A percentile compares a stretch with the other conserved stretches of the same genome.
Evolutionary conservation across 2,113 vertebrate species (phyloP).

Genomic region (Phylloscopus trochilus): DNA sequence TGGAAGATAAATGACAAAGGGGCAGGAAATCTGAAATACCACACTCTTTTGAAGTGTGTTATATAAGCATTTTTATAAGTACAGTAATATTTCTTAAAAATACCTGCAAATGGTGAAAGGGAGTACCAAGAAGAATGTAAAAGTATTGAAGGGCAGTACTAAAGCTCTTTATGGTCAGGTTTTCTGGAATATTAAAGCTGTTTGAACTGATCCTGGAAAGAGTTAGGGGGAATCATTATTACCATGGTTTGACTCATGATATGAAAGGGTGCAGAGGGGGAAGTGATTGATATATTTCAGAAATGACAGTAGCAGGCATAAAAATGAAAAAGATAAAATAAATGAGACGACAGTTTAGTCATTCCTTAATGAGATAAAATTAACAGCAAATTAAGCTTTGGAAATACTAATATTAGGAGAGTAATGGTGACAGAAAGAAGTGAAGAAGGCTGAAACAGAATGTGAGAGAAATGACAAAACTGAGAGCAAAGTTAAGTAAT

Average conservation of each 20-base stretch:
- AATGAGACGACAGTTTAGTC: neutral
- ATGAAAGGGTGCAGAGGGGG: fast-evolving
- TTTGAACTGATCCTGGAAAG: neutral
- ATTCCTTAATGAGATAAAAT: neutral
- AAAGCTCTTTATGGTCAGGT: neutral
- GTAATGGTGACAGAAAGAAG: neutral
- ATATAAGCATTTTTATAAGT: neutral
- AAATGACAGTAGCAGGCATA: neutral
- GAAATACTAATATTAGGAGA: neutral
- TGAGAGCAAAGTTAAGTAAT: neutral
- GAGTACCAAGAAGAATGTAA: neutral
- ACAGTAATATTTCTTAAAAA: neutral
- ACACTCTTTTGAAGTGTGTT: neutral
- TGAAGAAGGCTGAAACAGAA: neutral
- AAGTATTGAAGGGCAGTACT: neutral
- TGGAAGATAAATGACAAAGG: neutral
- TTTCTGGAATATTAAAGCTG: neutral
- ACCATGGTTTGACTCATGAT: neutral
- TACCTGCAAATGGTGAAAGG: neutral
- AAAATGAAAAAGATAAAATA: neutral
- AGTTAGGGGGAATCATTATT: neutral
- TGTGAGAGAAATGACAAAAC: neutral
- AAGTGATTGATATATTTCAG: neutral
- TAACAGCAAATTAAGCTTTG: neutral
- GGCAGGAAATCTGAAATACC: neutral